Base-by-base conservation (phyloP, 2,888 invertebrate genomes). In the Caenorhabditis sp. region DNA sequence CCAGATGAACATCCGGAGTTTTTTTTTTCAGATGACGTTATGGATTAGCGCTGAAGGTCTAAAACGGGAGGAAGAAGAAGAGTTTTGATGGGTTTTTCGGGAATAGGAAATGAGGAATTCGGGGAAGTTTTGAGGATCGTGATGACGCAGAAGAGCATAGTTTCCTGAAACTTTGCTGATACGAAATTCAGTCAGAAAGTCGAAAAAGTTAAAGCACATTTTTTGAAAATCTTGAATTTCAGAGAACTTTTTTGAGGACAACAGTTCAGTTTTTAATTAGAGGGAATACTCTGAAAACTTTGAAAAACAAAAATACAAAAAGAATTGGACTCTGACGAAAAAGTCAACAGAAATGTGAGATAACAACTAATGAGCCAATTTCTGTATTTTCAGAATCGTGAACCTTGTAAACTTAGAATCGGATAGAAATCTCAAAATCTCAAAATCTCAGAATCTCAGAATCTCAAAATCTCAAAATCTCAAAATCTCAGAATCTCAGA, bases 101-200 rank as follows among this genome's bases (percentile, higher is more conserved):
- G 63, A 63, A 63, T 44, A 26, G n/a, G 64, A 64, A 64, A 64
- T 64, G 64, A 64, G 64, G 28, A 47, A 63, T 41, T n/a, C 14
- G 16, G 5, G n/a, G n/a, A n/a, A 58, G 19, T 19, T 31, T 35
- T 22, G 12, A 19, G 31, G 22, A 8, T 51, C 6, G 14, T 26
- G 24, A 26, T 58, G 56, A 58, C 56, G 56, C 12, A 31, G 31
- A 58, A 38, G 38, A 38, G 47, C 19, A 19, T 5, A 47, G 2
- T 19, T 47, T 19, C n/a, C 19, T 47, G 47, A 47, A 47, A 19
- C 19, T 47, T 47, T n/a, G 19, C 47, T 19, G 5, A 47, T 47
- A 2, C 1, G 44, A 44, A 14, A 16, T 44, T 7, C 16, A 16
- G 44, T 44, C 5, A n/a, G n/a, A n/a, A n/a, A n/a, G n/a, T 16